phyloP scores from a whole-genome alignment of 2,113 vertebrate genomes.

The Centropristis striata region DNA sequence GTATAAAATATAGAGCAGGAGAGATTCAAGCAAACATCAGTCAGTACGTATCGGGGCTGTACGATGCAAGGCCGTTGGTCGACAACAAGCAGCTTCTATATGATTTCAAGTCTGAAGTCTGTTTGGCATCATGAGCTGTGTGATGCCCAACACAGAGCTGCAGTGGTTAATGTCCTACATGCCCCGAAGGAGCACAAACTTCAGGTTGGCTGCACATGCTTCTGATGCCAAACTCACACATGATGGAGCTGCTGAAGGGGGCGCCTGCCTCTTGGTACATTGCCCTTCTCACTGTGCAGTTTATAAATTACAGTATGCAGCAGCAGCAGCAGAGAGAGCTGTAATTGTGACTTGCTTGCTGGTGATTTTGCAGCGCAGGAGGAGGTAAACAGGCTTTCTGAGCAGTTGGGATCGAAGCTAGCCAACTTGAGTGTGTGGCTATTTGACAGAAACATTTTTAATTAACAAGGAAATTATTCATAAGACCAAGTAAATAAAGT shows the following conservation, averaged over 20 bases:
- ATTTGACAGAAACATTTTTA: constrained; percentile 61
- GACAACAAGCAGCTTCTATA: constrained; percentile 44
- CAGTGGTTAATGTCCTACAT: constrained; percentile 33
- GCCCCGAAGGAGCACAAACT: constrained; percentile 53
- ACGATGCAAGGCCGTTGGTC: not conserved
- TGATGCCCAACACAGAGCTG: constrained; percentile 33
- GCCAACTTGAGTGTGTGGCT: constrained; percentile 59
- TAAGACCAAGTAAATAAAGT: constrained; percentile 40
- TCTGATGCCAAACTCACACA: constrained; percentile 32
- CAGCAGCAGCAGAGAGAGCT: constrained; percentile 28
- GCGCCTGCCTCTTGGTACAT: constrained; percentile 20
- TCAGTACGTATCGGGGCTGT: constrained; percentile 30
- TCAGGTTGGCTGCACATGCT: constrained; percentile 61
- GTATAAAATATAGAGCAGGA: constrained; percentile 28
- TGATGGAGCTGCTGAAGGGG: constrained; percentile 41
- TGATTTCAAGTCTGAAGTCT: constrained; percentile 52
- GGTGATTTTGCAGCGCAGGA: constrained; percentile 35
- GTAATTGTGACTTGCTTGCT: constrained; percentile 46
- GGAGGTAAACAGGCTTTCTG: constrained; percentile 57
- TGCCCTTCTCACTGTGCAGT: constrained; percentile 36
- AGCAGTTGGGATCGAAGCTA: constrained; percentile 60
- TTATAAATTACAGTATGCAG: constrained; percentile 48
- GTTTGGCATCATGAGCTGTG: constrained; percentile 46
- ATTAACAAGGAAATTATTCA: constrained; percentile 46
- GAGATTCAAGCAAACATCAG: constrained; percentile 32